Base-by-base conservation (phyloP, 92 coral and sea anemone genomes). In the Virgularia gustaviana region DNA sequence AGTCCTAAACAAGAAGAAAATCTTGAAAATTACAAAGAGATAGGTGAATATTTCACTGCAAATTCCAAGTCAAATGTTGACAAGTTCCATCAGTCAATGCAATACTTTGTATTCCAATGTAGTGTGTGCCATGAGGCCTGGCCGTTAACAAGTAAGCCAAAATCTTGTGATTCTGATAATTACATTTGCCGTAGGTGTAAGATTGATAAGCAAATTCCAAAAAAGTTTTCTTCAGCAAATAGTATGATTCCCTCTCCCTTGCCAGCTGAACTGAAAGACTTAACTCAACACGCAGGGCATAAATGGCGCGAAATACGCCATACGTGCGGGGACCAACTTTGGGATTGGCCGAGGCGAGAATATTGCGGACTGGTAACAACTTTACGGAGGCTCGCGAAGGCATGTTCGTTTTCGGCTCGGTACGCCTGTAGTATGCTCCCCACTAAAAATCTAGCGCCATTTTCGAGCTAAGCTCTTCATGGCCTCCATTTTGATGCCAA, bases 121-220 rank as follows among this genome's bases (percentile, higher is more conserved):
- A 33, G 53, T 55, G 83, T 81, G 15, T 68, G 82, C 65, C 75
- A 62, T 38, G 83, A 83, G 58, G 83, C 71, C 35, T 78, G 87
- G 84, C 83, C 87, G 12, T 30, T 78, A 33, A 31, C 64, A 33
- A 23, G 76, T 30, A 75, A 44, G 75, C 81, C 88, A 29, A 79
- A 76, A 65, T 41, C 28, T 30, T 22, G 27, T 53, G 23, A 47
- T 47, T 57, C 64, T 23, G 75, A 1, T 53, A 53, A 2, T 10
- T 53, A 53, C 30, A 53, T 22, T 65, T 84, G 85, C 59, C 53
- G 71, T 36, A 57, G 85, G 51, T 84, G 85, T 53, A 47, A 37
- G 44, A 28, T 59, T 25, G 81, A 81, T 32, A 74, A 81, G 44
- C 65, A 68, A 56, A 53, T 16, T 13, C 83, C 83, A 43, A 30